Percentiles rank a stretch among this genome's conserved stretches.
Evolutionary conservation across 2,797 vertebrate genomes (phyloP).

Genomic region (Argya squamiceps): DNA sequence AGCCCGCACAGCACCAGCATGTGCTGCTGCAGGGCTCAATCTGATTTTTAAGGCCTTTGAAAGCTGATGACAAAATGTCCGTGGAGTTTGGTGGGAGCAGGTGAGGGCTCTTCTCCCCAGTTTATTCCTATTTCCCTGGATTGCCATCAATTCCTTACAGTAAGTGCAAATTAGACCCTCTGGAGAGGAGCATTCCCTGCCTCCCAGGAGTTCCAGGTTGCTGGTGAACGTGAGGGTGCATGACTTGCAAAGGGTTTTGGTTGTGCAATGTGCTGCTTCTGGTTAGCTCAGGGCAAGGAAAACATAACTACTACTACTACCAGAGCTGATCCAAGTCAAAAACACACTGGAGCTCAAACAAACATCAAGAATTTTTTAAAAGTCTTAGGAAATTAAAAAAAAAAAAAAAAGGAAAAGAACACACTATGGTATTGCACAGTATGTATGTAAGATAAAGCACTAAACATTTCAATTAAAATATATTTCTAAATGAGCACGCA

Average conservation of each 20-base stretch:
- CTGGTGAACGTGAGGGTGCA: background rate
- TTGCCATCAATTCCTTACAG: background rate
- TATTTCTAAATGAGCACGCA: slow-evolving; percentile 53
- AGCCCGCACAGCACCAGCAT: background rate
- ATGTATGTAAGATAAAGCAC: slow-evolving; percentile 48
- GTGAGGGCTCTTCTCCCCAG: background rate
- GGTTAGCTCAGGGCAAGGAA: slow-evolving; percentile 43
- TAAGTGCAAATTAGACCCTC: slow-evolving; percentile 44
- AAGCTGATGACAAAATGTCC: background rate
- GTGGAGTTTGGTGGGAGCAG: background rate
- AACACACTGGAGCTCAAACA: background rate
- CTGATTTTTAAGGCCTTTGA: background rate
- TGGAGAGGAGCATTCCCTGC: background rate
- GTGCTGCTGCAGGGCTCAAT: background rate
- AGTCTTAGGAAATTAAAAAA: background rate
- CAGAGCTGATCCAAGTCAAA: slow-evolving; percentile 4
- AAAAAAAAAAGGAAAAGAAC: background rate
- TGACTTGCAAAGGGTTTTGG: background rate
- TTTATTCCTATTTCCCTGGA: background rate
- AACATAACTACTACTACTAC: background rate
- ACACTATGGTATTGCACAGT: slow-evolving; percentile 65
- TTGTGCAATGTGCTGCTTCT: slow-evolving; percentile 39
- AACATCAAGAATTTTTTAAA: background rate
- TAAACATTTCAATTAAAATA: slow-evolving; percentile 58
- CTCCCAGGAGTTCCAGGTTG: background rate